These are phyloP conservation scores for Chlorops oryzae DNA, from an alignment of 1,140 invertebrate genomes.

Conservation along the genomic window DNA sequence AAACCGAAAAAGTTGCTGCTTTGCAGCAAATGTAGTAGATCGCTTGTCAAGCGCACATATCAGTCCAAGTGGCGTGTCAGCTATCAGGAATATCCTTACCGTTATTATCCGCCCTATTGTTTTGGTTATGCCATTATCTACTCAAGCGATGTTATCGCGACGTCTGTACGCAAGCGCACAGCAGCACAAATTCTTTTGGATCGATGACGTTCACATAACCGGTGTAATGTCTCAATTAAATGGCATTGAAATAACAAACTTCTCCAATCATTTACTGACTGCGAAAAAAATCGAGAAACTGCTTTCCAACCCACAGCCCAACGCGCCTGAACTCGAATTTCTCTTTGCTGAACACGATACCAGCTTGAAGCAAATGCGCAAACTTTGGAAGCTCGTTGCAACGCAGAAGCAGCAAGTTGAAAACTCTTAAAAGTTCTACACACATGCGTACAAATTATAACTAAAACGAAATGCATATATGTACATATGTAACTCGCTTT, in stretches of 20 bases:
- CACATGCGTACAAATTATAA: too few relatives aligned
- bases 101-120: slow-evolving; percentile 66
- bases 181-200: slow-evolving; percentile 69
- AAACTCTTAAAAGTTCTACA: too few relatives aligned
- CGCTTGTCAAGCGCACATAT: slow-evolving; percentile 55
- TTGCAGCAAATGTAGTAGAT: slow-evolving; percentile 51
- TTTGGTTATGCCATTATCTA: slow-evolving; percentile 71
- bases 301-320: slow-evolving; percentile 27
- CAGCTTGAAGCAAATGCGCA: slow-evolving; percentile 47
- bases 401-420: too few relatives aligned
- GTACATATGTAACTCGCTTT: too few relatives aligned
- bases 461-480: too few relatives aligned
- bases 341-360: slow-evolving; percentile 56
- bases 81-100: slow-evolving; percentile 58
- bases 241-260: slow-evolving; percentile 54
- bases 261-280: slow-evolving; percentile 51
- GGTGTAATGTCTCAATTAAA: slow-evolving; percentile 61
- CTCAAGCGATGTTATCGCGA: slow-evolving; percentile 62
- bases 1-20: slow-evolving; percentile 52
- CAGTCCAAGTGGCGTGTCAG: slow-evolving; percentile 75
- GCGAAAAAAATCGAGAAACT: slow-evolving; percentile 23
- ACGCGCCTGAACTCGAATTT: slow-evolving; percentile 44
- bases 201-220: slow-evolving; percentile 77
- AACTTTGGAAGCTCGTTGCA: slow-evolving; percentile 43
- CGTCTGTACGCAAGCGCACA: slow-evolving; percentile 61